A percentile compares a stretch with the other conserved stretches of the same genome.
Evolutionary conservation across 2,113 vertebrate genomes (phyloP).

Genomic region (Chamaetylas fuelleborni): DNA sequence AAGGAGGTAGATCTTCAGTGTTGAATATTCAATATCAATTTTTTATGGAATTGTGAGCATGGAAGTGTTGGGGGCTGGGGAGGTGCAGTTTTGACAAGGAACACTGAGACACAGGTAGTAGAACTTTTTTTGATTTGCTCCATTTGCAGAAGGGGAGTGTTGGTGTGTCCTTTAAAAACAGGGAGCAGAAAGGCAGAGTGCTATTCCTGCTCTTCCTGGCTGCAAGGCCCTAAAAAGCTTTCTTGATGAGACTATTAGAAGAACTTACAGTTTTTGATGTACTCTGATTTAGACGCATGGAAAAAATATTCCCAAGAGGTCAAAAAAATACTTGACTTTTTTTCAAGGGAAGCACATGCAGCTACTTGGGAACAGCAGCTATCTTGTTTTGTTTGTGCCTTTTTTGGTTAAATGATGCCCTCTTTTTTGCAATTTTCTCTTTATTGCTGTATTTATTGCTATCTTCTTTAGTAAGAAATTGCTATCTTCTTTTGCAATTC

Average conservation of each 20-base stretch:
- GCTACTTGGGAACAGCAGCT: not conserved
- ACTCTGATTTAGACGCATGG: not conserved
- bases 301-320: not conserved
- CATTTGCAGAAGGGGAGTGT: rapidly evolving
- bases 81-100: not conserved
- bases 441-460: not conserved
- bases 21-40: not conserved
- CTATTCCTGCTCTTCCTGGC: not conserved
- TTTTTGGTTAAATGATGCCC: not conserved
- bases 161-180: not conserved
- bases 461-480: not conserved
- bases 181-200: not conserved
- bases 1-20: not conserved
- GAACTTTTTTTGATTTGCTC: not conserved
- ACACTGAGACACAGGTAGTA: not conserved
- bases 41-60: not conserved
- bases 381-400: not conserved
- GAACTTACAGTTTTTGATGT: rapidly evolving
- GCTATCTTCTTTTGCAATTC: not conserved
- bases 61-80: no score
- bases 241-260: not conserved
- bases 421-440: not conserved
- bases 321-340: not conserved
- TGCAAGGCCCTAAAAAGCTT: not conserved
- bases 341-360: not conserved